Conservation (phyloP, 1,140 invertebrate genomes). For the Drosophila murphyi region DNA sequence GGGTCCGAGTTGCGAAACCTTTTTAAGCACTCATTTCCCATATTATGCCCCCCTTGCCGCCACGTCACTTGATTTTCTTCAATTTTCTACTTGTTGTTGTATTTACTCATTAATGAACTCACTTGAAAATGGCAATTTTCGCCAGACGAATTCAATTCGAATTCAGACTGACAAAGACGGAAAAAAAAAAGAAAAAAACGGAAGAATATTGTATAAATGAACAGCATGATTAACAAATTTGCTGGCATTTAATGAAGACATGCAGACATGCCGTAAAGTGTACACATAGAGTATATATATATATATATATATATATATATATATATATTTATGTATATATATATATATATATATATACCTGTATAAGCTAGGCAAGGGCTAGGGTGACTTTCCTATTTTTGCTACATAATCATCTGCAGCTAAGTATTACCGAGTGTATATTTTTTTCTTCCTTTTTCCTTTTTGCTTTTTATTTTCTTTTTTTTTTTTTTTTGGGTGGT, state of each 20-base stretch:
- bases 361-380: too few species aligned
- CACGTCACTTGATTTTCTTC: neutral
- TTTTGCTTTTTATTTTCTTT: too few species aligned
- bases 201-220: conserved; percentile 31
- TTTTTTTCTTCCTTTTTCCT: neutral
- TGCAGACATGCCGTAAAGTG: neutral
- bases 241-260: conserved; percentile 30
- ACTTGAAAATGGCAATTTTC: conserved; percentile 28
- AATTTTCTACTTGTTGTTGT: neutral
- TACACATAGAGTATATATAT: neutral
- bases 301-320: conserved; percentile 4
- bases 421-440: conserved; percentile 17
- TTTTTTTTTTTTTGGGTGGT: conserved; percentile 18
- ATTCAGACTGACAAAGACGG: neutral
- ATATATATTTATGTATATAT: neutral
- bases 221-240: conserved; percentile 59
- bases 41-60: neutral
- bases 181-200: neutral
- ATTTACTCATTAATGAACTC: conserved; percentile 38
- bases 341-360: too few species aligned
- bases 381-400: neutral
- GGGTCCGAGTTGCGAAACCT: conserved; percentile 24
- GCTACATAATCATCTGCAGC: conserved; percentile 33
- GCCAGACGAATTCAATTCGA: too few species aligned
- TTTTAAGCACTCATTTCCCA: conserved; percentile 29